Percentiles rank a stretch among this genome's conserved stretches.
Evolutionary conservation across 2,888 invertebrate genomes (phyloP).

Genomic region (Lumbricus terrestris): DNA sequence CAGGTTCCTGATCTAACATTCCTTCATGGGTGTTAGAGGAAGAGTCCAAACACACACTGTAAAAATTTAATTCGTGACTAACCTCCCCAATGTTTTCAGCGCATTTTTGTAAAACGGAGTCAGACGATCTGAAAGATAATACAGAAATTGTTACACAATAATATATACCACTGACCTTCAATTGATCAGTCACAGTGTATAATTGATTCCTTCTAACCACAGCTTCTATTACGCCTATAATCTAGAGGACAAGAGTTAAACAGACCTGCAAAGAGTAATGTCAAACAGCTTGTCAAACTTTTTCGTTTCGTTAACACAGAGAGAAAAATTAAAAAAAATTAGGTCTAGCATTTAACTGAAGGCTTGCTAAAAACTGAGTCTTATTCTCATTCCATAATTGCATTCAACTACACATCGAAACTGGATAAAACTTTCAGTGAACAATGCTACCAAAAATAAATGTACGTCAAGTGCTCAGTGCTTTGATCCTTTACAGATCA

Average conservation of each 20-base stretch:
- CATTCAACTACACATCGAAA: not conserved
- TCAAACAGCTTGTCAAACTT: no score
- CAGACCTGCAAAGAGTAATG: no score
- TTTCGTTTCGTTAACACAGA: no score
- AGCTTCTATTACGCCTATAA: not conserved
- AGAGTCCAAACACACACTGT: no score
- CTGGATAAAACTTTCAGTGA: no score
- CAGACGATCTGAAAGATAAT: conserved; percentile 45
- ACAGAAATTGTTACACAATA: not conserved
- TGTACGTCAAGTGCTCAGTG: not conserved
- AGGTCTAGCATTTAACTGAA: no score
- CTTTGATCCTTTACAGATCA: not conserved
- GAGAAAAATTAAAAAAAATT: no score
- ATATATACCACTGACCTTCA: not conserved
- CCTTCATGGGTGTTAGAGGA: no score
- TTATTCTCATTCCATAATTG: not conserved
- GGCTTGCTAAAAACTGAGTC: not conserved
- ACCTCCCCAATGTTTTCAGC: conserved; percentile 51
- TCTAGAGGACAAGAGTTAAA: no score
- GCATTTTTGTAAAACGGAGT: conserved; percentile 49
- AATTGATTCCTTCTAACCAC: not conserved
- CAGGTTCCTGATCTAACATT: no score
- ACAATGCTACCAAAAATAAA: not conserved
- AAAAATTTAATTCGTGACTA: conserved; percentile 18
- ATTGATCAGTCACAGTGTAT: not conserved